Evolutionary conservation across 2,797 vertebrate genomes (phyloP).

Genomic region (Alectoris magna): DNA sequence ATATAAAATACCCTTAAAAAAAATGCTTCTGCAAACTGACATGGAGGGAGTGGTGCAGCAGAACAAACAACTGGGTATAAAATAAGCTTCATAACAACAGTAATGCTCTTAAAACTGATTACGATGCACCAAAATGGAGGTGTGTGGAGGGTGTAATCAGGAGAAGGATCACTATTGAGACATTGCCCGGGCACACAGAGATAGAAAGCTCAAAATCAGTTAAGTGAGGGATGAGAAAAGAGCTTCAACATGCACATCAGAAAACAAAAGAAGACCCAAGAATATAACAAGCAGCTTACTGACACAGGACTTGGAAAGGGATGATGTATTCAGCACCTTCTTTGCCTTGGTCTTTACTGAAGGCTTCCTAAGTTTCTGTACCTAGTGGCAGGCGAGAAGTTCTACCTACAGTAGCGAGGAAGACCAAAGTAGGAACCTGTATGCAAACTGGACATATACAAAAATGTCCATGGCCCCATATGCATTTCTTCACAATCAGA

Average conservation of each 20-base stretch:
- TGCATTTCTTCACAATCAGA: not conserved
- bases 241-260: not conserved
- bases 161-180: not conserved
- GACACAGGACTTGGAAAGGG: not conserved
- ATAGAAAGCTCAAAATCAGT: not conserved
- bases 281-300: not conserved
- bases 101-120: conserved; percentile 33
- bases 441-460: not conserved
- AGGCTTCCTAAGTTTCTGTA: not conserved
- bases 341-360: not conserved
- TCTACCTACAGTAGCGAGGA: not conserved
- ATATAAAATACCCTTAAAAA: not conserved
- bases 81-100: conserved; percentile 15
- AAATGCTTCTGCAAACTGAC: not conserved
- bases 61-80: not conserved
- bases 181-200: not conserved
- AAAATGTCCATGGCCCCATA: not conserved
- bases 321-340: not conserved
- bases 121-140: not conserved
- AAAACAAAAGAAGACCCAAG: not conserved
- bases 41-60: not conserved
- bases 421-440: not conserved
- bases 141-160: not conserved
- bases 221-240: not conserved
- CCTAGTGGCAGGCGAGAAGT: not conserved